Conservation (phyloP, 2,113 vertebrate species). For the Coracopsis vasa region DNA sequence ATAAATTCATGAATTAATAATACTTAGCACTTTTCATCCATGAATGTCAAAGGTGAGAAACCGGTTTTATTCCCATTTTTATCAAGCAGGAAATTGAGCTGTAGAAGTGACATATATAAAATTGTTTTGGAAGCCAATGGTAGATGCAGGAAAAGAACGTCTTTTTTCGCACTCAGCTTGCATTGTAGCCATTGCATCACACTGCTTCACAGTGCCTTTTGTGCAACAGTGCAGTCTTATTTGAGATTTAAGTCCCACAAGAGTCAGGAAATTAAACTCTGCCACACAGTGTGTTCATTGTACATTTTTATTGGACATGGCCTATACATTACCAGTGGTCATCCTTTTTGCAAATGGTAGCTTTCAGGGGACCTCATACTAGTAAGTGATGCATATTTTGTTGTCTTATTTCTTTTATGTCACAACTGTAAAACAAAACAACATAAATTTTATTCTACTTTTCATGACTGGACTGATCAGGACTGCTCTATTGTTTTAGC, state of each 20-base stretch:
- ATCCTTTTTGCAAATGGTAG: neutral
- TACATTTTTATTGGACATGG: neutral
- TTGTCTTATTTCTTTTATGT: neutral
- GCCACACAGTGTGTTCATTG: neutral
- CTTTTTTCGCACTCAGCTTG: neutral
- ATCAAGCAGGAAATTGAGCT: slow-evolving; percentile 44
- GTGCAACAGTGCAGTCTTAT: neutral
- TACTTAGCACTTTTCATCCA: slow-evolving; percentile 20
- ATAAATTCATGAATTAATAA: slow-evolving; percentile 52
- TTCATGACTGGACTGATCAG: neutral
- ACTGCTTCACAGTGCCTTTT: neutral
- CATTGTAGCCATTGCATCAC: neutral
- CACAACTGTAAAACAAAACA: neutral
- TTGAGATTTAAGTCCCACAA: slow-evolving; percentile 2
- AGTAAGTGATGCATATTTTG: neutral
- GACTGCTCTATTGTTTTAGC: neutral
- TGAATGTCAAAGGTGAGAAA: slow-evolving; percentile 31
- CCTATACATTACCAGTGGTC: neutral
- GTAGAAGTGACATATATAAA: neutral
- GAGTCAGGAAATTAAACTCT: slow-evolving; percentile 50
- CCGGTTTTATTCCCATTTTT: slow-evolving; percentile 18
- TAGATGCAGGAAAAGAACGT: neutral
- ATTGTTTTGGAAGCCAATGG: neutral
- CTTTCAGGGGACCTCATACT: neutral
- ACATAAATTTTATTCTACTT: neutral